These are phyloP conservation scores for Ctena decussata DNA, from an alignment of 2,888 invertebrate genomes.

Conservation along the genomic window DNA sequence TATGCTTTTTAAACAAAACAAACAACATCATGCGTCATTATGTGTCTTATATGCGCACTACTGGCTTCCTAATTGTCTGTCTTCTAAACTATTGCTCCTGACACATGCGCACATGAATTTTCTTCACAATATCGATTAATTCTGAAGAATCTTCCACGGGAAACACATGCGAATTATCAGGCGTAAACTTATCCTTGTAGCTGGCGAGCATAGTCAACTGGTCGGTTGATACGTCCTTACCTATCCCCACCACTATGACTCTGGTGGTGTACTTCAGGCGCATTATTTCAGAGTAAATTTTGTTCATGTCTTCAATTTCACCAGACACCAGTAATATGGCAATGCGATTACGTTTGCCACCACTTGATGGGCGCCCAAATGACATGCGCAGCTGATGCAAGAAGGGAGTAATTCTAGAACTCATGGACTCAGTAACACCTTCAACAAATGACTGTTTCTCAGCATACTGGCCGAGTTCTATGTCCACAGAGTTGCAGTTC, in stretches of 20 bases:
- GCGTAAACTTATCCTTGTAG: conserved; percentile 26
- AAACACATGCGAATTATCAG: conserved; percentile 44
- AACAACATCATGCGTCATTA: too few species aligned
- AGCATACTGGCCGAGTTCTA: background rate
- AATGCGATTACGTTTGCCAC: background rate
- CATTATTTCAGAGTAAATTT: background rate
- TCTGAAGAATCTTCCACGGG: conserved; percentile 13
- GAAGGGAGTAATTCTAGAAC: conserved; percentile 12
- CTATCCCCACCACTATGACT: conserved; percentile 35
- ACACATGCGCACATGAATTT: conserved; percentile 35
- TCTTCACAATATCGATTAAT: conserved; percentile 28
- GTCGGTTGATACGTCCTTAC: conserved; percentile 11
- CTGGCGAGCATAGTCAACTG: conserved; percentile 37
- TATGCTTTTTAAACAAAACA: too few species aligned
- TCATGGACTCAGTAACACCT: background rate
- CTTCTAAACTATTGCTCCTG: conserved; percentile 29
- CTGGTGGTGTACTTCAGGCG: conserved; percentile 19
- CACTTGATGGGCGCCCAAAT: background rate
- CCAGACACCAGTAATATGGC: conserved; percentile 32
- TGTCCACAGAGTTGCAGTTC: background rate
- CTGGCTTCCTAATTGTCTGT: too few species aligned
- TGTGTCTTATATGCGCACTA: too few species aligned
- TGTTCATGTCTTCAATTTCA: conserved; percentile 18
- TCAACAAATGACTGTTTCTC: background rate
- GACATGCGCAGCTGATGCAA: conserved; percentile 1